phyloP scores from a whole-genome alignment of 2,888 invertebrate species.

The Cryptus armator region DNA sequence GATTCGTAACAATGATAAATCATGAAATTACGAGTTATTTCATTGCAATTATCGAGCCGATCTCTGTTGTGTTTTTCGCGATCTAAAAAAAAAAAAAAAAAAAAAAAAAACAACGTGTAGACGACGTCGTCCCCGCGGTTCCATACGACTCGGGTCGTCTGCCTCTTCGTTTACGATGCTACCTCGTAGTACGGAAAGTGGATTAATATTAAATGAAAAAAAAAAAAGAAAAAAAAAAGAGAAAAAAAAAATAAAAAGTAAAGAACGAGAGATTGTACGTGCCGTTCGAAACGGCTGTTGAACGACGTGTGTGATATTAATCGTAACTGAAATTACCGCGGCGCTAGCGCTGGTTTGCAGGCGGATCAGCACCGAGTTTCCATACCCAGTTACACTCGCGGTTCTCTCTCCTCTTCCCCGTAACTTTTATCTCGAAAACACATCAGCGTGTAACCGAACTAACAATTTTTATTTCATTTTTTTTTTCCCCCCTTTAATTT shows the following conservation, averaged over 20 bases:
- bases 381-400: slow-evolving; percentile 31
- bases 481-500: background rate
- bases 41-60: background rate
- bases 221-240: background rate
- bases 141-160: slow-evolving; percentile 68
- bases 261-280: slow-evolving; percentile 65
- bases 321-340: slow-evolving; percentile 68
- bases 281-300: slow-evolving; percentile 70
- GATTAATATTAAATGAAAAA: slow-evolving; percentile 43
- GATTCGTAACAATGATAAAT: background rate
- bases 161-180: slow-evolving; percentile 58
- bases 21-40: background rate
- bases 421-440: slow-evolving; percentile 10
- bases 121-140: slow-evolving; percentile 14
- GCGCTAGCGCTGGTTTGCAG: slow-evolving; percentile 76
- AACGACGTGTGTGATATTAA: slow-evolving; percentile 75
- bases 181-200: slow-evolving; percentile 65
- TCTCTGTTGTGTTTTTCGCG: background rate
- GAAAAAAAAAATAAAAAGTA: background rate
- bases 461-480: slow-evolving; percentile 17
- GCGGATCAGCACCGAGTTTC: slow-evolving; percentile 72
- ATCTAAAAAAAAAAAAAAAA: background rate
- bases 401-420: slow-evolving; percentile 35
- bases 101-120: background rate
- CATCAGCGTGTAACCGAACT: slow-evolving; percentile 3